These are phyloP conservation scores for Cottus gobio DNA, from an alignment of 2,113 vertebrate species.

Conservation along the genomic window DNA sequence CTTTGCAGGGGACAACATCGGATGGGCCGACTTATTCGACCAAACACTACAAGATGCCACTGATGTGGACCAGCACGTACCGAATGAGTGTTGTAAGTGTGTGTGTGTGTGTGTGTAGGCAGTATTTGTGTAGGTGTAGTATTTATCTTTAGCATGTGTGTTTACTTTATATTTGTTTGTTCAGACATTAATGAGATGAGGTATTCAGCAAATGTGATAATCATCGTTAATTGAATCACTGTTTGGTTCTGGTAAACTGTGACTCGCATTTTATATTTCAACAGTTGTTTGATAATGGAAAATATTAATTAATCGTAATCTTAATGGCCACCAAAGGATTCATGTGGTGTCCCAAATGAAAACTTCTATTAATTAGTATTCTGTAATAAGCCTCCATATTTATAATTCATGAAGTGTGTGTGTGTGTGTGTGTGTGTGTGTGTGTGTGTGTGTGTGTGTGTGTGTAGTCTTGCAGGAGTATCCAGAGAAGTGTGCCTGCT, in stretches of 20 bases:
- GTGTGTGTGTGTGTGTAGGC: conserved; percentile 31
- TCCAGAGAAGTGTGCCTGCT: conserved; percentile 78
- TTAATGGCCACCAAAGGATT: neutral
- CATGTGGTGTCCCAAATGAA: neutral
- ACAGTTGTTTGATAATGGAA: neutral
- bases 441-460: conserved; percentile 41
- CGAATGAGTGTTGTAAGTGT: conserved; percentile 85
- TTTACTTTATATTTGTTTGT: neutral
- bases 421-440: conserved; percentile 25
- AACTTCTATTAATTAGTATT: neutral
- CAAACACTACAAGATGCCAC: conserved; percentile 72
- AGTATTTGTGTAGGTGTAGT: neutral
- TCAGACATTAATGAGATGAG: neutral
- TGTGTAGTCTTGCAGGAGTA: conserved; percentile 76
- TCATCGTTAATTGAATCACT: neutral
- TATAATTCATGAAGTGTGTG: conserved; percentile 13
- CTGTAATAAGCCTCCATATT: neutral
- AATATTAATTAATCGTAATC: neutral
- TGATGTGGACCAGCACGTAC: conserved; percentile 68
- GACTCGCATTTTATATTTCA: neutral
- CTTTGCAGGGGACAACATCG: conserved; percentile 83
- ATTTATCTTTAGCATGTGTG: neutral
- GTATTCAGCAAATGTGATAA: neutral
- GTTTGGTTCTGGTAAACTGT: neutral
- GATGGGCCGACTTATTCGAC: conserved; percentile 83